Base-by-base conservation (phyloP, 2,888 invertebrate genomes). In the Drosophila paranaensis region DNA sequence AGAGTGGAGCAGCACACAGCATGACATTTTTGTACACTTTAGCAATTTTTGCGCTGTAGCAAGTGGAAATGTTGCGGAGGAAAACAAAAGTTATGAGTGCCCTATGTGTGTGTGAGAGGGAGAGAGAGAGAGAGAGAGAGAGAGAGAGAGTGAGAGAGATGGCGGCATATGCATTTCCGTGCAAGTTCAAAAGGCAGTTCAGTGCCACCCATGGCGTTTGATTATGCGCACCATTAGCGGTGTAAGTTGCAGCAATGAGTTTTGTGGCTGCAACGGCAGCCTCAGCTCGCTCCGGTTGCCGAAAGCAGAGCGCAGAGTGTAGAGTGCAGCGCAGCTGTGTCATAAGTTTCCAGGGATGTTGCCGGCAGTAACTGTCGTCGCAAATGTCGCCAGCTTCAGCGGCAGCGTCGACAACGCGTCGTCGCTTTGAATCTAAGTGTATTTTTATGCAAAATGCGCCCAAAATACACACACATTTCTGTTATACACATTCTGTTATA, bases 211-310 rank as follows among this genome's bases (percentile, higher is more conserved):
- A 84, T 77, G 77, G 79, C 83, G 88, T 90, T 90, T 90, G 89
- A 91, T 89, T 90, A 91, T 90, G 90, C 79, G 87, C 87, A 76
- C 88, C 89, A 90, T 90, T 90, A 90, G 87, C 84, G 84, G 88
- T 84, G 87, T 85, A 88, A 88, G 87, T 90, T 90, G 87, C 82
- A 80, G 89, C 89, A 90, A 90, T 88, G 87, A 87, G 90, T 88
- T 89, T 89, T 84, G 90, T 65, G 84, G 86, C 71, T 83, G 65
- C 66, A 69, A 64, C 81, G 62, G 60, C 13, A 60, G 35, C 48
- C 8, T 4, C 51, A 10, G 27, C 39, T 14, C 39, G 45, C 45
- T 37, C 14, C 30, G 13, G 48, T 30, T 48, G 80, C 66, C 77
- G 89, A 84, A 89, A 8, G 30, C 30, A 33, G 1, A 33, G 27